Percentiles rank a stretch among this genome's conserved stretches.
These are phyloP conservation scores for Corvus hawaiiensis DNA, from an alignment of 2,113 vertebrate species.

Conservation along the genomic window DNA sequence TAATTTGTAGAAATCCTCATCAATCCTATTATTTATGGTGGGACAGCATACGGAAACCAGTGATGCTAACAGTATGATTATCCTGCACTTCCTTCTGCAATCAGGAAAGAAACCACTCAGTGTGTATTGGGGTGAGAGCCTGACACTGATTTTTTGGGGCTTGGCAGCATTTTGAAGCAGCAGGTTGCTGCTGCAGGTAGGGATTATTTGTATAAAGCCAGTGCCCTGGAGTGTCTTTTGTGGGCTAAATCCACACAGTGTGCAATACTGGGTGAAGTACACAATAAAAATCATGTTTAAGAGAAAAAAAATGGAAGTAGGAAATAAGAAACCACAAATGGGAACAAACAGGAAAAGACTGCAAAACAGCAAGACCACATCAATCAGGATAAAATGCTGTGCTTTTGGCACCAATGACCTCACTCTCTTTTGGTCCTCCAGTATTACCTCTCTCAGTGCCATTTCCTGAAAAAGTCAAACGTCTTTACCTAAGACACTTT, in stretches of 20 bases:
- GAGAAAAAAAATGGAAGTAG: not conserved
- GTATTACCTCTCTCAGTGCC: not conserved
- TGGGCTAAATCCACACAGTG: not conserved
- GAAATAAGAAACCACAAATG: not conserved
- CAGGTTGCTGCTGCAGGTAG: not conserved
- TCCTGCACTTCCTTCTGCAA: not conserved
- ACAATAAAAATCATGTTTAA: not conserved
- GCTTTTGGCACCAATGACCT: not conserved
- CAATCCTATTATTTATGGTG: not conserved
- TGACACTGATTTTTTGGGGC: not conserved
- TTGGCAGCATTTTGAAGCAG: not conserved
- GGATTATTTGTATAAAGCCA: not conserved
- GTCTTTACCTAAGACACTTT: not conserved
- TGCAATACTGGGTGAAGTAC: not conserved
- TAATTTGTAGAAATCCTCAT: not conserved
- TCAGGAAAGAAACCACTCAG: not conserved
- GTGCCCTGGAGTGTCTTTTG: not conserved
- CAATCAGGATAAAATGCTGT: not conserved
- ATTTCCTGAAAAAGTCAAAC: not conserved
- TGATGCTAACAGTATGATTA: not conserved
- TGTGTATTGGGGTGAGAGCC: not conserved
- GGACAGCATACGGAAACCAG: not conserved
- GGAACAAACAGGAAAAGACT: not conserved
- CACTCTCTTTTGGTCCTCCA: not conserved
- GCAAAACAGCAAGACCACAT: not conserved